Conservation (phyloP, 2,797 vertebrate genomes). For the Rhynchonycteris naso region DNA sequence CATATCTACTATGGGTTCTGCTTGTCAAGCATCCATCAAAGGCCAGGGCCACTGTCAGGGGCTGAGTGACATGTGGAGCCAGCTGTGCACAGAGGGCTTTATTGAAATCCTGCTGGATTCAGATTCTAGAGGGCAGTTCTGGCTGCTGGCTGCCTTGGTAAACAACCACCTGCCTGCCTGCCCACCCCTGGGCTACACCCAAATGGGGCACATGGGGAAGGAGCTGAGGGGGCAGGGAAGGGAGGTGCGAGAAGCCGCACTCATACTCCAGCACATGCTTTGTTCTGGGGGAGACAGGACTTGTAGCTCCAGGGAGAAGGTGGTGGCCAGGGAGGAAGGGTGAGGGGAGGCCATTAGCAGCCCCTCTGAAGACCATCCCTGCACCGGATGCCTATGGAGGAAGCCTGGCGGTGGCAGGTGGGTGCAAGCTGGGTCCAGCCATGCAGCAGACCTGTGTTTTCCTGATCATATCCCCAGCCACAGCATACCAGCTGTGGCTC, state of each 20-base stretch:
- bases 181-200: not conserved
- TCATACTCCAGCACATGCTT: not conserved
- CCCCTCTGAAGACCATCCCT: not conserved
- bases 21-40: constrained; percentile 26
- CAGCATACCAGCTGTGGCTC: too few relatives aligned
- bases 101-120: constrained; percentile 80
- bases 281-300: not conserved
- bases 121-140: constrained; percentile 61
- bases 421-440: too few relatives aligned
- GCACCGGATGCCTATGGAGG: not conserved
- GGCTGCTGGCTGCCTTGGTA: not conserved
- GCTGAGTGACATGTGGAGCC: constrained; percentile 79
- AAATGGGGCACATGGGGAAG: fast-evolving
- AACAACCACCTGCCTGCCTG: not conserved
- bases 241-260: too few relatives aligned
- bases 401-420: not conserved
- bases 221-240: fast-evolving
- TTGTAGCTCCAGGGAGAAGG: not conserved
- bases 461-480: not conserved
- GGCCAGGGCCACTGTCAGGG: constrained; percentile 67
- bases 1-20: not conserved
- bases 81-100: constrained; percentile 82
- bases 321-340: not conserved
- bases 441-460: fast-evolving
- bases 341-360: fast-evolving